Conservation (phyloP, 2,888 invertebrate species). For the Abrostola triplasia region DNA sequence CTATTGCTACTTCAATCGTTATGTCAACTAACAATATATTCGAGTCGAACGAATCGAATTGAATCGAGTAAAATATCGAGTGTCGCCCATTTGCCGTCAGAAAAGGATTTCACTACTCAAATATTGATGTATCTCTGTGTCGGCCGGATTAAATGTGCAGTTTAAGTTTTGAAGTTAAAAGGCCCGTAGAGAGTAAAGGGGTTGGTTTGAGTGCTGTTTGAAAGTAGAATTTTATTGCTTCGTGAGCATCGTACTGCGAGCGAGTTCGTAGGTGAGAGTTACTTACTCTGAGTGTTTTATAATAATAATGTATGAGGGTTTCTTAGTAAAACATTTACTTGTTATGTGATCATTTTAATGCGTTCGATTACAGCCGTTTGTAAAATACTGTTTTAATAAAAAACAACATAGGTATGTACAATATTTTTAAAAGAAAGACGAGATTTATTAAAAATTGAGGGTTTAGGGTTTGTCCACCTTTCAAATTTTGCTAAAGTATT, state of each 20-base stretch:
- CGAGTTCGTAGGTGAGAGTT: background rate
- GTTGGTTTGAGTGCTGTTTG: slow-evolving; percentile 3
- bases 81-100: slow-evolving; percentile 55
- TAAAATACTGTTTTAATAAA: no score
- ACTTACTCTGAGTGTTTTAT: background rate
- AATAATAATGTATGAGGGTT: background rate
- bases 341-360: no score
- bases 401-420: no score
- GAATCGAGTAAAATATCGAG: slow-evolving; percentile 65
- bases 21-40: slow-evolving; percentile 30
- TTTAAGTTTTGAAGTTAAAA: slow-evolving; percentile 40
- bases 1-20: slow-evolving; percentile 15
- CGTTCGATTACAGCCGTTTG: no score
- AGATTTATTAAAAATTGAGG: no score
- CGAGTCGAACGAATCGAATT: slow-evolving; percentile 67
- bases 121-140: slow-evolving; percentile 55
- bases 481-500: no score
- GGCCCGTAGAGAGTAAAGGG: slow-evolving; percentile 4
- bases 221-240: slow-evolving; percentile 17
- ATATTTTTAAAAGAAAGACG: no score
- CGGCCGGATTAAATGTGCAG: slow-evolving; percentile 43
- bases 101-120: slow-evolving; percentile 59
- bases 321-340: background rate
- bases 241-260: background rate
- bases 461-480: no score